phyloP scores from a whole-genome alignment of 2,113 vertebrate species.

The Peucedramus taeniatus region DNA sequence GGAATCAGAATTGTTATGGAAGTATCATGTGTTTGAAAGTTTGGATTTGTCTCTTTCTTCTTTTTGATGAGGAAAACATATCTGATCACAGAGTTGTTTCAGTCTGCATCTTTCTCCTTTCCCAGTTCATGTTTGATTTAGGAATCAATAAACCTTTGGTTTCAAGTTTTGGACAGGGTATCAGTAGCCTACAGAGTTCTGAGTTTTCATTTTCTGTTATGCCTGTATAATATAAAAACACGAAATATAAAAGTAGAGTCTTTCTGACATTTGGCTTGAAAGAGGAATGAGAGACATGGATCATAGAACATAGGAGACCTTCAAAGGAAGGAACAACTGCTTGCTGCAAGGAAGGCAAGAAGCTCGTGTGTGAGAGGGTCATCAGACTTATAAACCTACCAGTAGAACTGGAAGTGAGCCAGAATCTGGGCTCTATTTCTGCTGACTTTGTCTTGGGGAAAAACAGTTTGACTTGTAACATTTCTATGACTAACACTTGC shows the following conservation, averaged over 20 bases:
- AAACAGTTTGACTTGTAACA: neutral
- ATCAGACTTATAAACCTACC: neutral
- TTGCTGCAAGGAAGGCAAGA: rapidly evolving
- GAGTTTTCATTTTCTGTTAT: neutral
- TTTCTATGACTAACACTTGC: neutral
- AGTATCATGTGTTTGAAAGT: neutral
- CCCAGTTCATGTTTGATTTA: neutral
- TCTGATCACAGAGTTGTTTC: neutral
- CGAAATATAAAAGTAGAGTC: neutral
- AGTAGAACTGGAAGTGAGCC: neutral
- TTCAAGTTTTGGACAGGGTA: neutral
- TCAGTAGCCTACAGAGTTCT: neutral
- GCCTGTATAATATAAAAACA: neutral
- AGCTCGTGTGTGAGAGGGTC: neutral
- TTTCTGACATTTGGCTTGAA: neutral
- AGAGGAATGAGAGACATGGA: neutral
- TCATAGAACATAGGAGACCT: neutral
- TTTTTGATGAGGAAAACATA: neutral
- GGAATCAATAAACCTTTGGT: neutral
- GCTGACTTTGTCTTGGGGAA: neutral
- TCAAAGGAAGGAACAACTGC: neutral
- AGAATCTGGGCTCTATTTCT: neutral
- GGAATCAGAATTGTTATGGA: neutral
- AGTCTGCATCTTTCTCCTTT: neutral
- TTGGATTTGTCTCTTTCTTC: neutral